A percentile compares a stretch with the other conserved stretches of the same genome.
Evolutionary conservation across 2,797 vertebrate genomes (phyloP).

Genomic region (Molothrus aeneus): DNA sequence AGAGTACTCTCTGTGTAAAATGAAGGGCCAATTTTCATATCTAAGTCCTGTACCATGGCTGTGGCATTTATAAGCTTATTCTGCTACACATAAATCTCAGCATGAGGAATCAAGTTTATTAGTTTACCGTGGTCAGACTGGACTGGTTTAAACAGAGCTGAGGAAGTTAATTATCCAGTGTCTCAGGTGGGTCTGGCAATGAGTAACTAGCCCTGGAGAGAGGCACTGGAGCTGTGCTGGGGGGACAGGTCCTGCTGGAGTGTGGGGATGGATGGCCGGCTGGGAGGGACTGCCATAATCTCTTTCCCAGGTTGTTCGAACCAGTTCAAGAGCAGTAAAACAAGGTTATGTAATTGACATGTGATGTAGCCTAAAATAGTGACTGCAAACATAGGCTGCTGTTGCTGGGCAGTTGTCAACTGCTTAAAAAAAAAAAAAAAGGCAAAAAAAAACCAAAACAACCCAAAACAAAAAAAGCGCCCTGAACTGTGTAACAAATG

Average conservation of each 20-base stretch:
- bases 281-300: constrained; percentile 76
- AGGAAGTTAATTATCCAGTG: constrained; percentile 74
- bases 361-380: constrained; percentile 99
- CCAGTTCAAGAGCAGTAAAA: constrained; percentile 99
- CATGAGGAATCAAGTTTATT: constrained; percentile 44
- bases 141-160: constrained; percentile 75
- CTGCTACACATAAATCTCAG: constrained; percentile 29
- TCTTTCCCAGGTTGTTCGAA: constrained; percentile 95
- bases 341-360: constrained; percentile 99
- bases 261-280: constrained; percentile 40
- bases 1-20: fast-evolving
- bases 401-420: constrained; percentile 94
- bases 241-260: neutral
- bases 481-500: constrained; percentile 56
- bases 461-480: neutral
- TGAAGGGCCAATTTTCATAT: neutral
- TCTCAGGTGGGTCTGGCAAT: constrained; percentile 73
- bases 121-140: constrained; percentile 45
- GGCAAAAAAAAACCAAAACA: neutral
- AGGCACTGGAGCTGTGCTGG: neutral
- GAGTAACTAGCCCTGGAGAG: constrained; percentile 73
- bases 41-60: neutral
- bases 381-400: constrained; percentile 94
- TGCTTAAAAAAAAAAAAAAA: constrained; percentile 69
- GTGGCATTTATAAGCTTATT: constrained; percentile 39